Conservation (phyloP, 92 coral and sea anemone species). For the Chrysogorgia sp. region DNA sequence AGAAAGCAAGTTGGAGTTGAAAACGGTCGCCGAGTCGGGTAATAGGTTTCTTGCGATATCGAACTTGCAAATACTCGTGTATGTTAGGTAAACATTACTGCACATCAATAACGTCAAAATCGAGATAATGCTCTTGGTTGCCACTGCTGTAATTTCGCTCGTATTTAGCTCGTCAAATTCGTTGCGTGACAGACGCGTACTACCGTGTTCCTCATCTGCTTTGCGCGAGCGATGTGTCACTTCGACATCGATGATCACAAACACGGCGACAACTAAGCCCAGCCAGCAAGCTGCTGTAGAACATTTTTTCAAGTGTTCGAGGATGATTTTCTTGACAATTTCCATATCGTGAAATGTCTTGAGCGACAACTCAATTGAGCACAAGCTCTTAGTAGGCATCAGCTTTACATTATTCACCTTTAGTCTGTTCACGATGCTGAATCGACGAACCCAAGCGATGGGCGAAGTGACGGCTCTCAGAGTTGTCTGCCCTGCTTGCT, state of each 20-base stretch:
- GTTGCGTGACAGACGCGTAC: slow-evolving; percentile 38
- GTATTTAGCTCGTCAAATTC: slow-evolving; percentile 47
- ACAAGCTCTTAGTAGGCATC: slow-evolving; percentile 30
- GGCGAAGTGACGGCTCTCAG: slow-evolving; percentile 9
- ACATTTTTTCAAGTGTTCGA: slow-evolving; percentile 68
- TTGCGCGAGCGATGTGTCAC: slow-evolving; percentile 55
- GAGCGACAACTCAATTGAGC: slow-evolving; percentile 71
- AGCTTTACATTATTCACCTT: slow-evolving; percentile 32
- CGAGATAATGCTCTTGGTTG: slow-evolving; percentile 68
- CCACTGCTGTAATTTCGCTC: slow-evolving; percentile 65
- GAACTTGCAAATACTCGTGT: slow-evolving; percentile 71
- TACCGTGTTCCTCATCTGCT: slow-evolving; percentile 8
- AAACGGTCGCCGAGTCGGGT: slow-evolving; percentile 79
- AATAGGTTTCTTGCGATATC: slow-evolving; percentile 78
- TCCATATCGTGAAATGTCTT: slow-evolving; percentile 74
- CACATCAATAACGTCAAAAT: slow-evolving; percentile 75
- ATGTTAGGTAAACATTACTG: slow-evolving; percentile 70
- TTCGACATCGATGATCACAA: slow-evolving; percentile 83
- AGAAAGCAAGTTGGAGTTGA: slow-evolving; percentile 67
- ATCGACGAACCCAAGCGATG: slow-evolving; percentile 42
- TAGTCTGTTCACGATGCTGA: slow-evolving; percentile 35
- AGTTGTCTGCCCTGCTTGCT: slow-evolving; percentile 27
- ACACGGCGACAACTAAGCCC: slow-evolving; percentile 66
- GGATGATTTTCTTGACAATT: slow-evolving; percentile 73
- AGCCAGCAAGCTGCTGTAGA: slow-evolving; percentile 70